Evolutionary conservation across 92 coral and sea anemone genomes (phyloP), one percentile per base, ranked within the genome.

Genomic region (Zoanthus sansibaricus): DNA sequence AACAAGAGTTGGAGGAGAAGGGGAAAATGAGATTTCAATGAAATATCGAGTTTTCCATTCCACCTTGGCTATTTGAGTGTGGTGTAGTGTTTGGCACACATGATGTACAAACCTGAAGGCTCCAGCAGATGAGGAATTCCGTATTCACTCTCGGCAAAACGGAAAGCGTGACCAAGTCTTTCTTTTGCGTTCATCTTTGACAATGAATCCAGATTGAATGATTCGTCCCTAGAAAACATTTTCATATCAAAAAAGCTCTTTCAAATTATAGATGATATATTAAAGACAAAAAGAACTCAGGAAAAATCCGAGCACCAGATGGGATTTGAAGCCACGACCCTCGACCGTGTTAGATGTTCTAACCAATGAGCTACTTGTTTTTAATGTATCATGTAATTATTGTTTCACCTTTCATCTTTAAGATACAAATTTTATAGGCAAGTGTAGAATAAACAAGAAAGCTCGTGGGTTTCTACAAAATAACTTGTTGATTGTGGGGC

Each of bases 91-190:
- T 15, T 54, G 14, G 3, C 16, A 10, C 59, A 54, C 3, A 59
- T 13, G 66, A 59, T 17, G 78, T 5, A 47, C 91, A 31, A 47
- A 91, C 96, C 99, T 82, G 95, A 87, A 0, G 99, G 90, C 18
- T 97, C 99, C 51, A 97, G 90, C 37, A 95, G 88, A 69, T 92
- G 96, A 16, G 96, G 94, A 30, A 97, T 94, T 21, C 84, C 94
- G 59, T 90, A 93, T 77, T 93, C 92, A 15, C 89, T 88, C 42
- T 95, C 95, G 4, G 94, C 99, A 76, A 87, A 79, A 31, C 78
- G 46, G 56, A 97, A 97, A 32, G 96, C 94, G 84, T 95, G 92
- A 8, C 95, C 96, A 71, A 97, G 79, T 79, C 97, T 91, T 20
- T 91, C 88, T 3, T 78, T 85, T 0, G 91, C 91, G 46, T 86